Conservation (phyloP, 2,888 invertebrate genomes). For the Drosophila infuscata region DNA sequence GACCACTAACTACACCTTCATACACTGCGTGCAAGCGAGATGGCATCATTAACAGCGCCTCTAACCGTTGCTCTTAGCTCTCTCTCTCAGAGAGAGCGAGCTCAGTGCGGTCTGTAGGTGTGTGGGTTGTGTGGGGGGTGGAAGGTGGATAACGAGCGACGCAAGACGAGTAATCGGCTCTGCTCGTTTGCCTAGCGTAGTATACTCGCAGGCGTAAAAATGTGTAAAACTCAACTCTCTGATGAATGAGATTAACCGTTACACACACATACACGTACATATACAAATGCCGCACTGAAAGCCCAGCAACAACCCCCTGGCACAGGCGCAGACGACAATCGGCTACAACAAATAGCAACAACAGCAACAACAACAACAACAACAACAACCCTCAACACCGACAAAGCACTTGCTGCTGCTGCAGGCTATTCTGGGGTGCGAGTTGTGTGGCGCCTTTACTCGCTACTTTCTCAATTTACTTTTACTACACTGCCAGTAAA, state of each 20-base stretch:
- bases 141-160: not conserved
- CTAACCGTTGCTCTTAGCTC: conserved; percentile 24
- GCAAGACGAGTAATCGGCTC: conserved; percentile 40
- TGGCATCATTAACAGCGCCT: conserved; percentile 62
- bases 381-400: conserved; percentile 67
- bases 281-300: conserved; percentile 41
- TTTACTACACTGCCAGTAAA: conserved; percentile 34
- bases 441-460: conserved; percentile 45
- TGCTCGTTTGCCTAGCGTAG: conserved; percentile 61
- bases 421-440: not conserved
- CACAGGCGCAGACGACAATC: conserved; percentile 48
- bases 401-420: conserved; percentile 67
- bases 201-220: conserved; percentile 77
- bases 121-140: not conserved
- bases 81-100: conserved; percentile 22
- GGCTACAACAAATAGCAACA: conserved; percentile 27
- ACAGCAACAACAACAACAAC: conserved; percentile 22
- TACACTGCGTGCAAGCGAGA: conserved; percentile 43
- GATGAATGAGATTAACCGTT: conserved; percentile 82
- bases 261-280: conserved; percentile 45
- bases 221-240: conserved; percentile 78
- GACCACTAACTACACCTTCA: conserved; percentile 66
- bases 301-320: conserved; percentile 72
- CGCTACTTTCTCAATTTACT: conserved; percentile 56
- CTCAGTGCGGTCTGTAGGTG: conserved; percentile 2